Evolutionary conservation across 35 echinoderm and acorn worm species (phyloP), one percentile per base, ranked within the genome.

Genomic region (Heliocidaris erythrogramma): DNA sequence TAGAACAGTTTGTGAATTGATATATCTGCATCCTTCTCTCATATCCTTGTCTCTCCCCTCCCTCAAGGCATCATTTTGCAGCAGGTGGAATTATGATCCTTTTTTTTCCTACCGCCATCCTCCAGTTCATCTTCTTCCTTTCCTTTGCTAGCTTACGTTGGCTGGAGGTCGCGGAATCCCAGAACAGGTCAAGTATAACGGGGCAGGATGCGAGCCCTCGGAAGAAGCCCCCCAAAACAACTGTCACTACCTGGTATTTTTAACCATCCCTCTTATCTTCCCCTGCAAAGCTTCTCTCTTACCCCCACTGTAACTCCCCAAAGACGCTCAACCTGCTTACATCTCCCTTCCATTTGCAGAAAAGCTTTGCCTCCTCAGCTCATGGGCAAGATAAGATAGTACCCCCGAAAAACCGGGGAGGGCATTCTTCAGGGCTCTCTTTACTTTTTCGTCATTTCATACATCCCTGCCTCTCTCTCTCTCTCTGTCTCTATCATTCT

Each of bases 241-340:
- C 91, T 92, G 91, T 92, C 91, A 92, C 91, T 92, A 92, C 91
- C 49, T 92, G 91, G 91, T 92, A 92, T 92, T 92, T 92, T 92
- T 92, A 92, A 92, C 91, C 91, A 92, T 92, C 91, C 48, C 49
- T 78, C 65, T 92, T 92, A 92, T 92, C 91, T 92, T 50, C 91
- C 49, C 91, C 91, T 48, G 91, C 91, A 92, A 92, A 92, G 91
- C 49, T 48, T 92, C 87, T 14, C 32, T 42, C 5, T 13, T 89
- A 48, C 29, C 47, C 91, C 91, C 91, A 49, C 91, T 50, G 21
- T 92, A 92, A 49, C 47, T 50, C 91, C 50, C 91, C 91, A 30
- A 30, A 92, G 50, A 92, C n/a, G 29, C 2, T 48, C 49, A 32
- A 48, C 47, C 87, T 89, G 87, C 87, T 48, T 42, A 4, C 18